Evolutionary conservation across 2,888 invertebrate genomes (phyloP), one percentile per base, ranked within the genome.

Genomic region (Cyclophora albipunctata): DNA sequence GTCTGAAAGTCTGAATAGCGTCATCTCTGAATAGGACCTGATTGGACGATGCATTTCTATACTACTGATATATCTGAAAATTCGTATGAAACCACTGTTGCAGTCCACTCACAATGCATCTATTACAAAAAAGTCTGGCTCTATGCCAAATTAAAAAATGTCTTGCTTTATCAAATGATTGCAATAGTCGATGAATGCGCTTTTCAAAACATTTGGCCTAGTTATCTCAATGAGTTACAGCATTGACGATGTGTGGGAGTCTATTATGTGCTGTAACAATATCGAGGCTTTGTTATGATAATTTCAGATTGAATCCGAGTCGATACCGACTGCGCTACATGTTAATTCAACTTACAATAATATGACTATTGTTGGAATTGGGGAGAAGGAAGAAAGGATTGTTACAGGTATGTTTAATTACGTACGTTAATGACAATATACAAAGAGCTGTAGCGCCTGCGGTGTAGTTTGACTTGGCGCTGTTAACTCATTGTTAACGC

Each of bases 81-180:
- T 37, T 5, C 37, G 37, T 5, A 37, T 58, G 52, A 46, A 60
- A 68, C 4, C 5, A 37, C 37, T 43, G 43, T 62, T 71, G 74
- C 71, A 72, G 53, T 20, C 20, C 20, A 20, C 60, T 63, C 59
- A 78, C 71, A 75, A 78, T 75, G 76, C 74, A 74, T 69, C 58
- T 56, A 70, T 58, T 57, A 76, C 67, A 75, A 75, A 78, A 82
- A 75, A 64, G 69, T 74, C 75, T 81, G 80, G 81, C 73, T 49
- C 54, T 53, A 55, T 50, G 70, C 78, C 81, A 82, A 83, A 84
- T 84, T 81, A 72, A 84, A 78, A 81, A 75, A 73, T 74, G 67
- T 78, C 72, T 78, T 73, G 72, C 63, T 75, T 67, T 69, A 74
- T 69, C 68, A 67, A 68, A 20, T 20, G 20, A 20, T 67, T 64